Percentiles rank a stretch among this genome's conserved stretches.
Conservation (phyloP, 2,113 vertebrate genomes). For the Hassar affinis region DNA sequence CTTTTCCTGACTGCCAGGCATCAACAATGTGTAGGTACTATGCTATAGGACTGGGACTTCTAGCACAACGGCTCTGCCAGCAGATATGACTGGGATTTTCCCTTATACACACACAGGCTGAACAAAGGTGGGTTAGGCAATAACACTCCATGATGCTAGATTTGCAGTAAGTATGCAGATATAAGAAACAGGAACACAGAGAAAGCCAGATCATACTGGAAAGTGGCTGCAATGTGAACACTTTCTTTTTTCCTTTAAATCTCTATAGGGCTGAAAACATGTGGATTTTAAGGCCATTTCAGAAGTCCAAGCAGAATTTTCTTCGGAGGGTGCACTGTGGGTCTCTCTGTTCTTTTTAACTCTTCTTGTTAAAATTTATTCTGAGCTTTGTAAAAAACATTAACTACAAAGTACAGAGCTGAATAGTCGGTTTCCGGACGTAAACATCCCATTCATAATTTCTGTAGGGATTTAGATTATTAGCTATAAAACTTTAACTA, state of each 20-base stretch:
- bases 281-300: neutral
- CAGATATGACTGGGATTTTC: slow-evolving; percentile 26
- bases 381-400: neutral
- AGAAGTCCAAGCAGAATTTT: slow-evolving; percentile 1
- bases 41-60: slow-evolving; percentile 26
- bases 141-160: neutral
- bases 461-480: too few species aligned
- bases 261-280: slow-evolving; percentile 17
- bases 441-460: too few species aligned
- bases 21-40: slow-evolving; percentile 1
- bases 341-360: neutral
- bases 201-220: neutral
- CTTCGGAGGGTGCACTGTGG: neutral
- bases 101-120: neutral
- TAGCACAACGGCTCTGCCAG: slow-evolving; percentile 22
- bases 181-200: neutral
- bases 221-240: neutral
- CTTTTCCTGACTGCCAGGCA: slow-evolving; percentile 13
- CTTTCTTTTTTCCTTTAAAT: neutral
- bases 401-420: neutral
- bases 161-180: neutral
- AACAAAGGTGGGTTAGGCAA: slow-evolving; percentile 24
- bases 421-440: too few species aligned
- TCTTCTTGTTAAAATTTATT: neutral
- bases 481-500: too few species aligned